phyloP scores from a whole-genome alignment of 2,888 invertebrate genomes.

The Philonicus albiceps region DNA sequence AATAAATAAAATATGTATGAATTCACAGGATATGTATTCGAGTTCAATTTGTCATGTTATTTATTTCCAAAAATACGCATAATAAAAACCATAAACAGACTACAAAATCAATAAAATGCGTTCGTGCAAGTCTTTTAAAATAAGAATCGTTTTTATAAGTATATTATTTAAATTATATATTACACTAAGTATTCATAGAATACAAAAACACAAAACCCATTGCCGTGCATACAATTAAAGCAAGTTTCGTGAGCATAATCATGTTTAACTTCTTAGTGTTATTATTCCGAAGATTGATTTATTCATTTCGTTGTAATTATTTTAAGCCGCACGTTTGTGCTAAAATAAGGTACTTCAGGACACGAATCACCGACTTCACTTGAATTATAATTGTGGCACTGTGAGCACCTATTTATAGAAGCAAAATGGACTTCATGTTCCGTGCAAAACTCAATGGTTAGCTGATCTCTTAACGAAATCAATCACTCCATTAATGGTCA shows the following conservation, averaged over 20 bases:
- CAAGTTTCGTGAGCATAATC: background rate
- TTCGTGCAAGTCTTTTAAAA: background rate
- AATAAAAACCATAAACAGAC: background rate
- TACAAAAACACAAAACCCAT: background rate
- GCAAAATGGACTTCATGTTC: conserved; percentile 1
- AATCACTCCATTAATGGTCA: background rate
- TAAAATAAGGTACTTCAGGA: background rate
- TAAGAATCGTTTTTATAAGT: background rate
- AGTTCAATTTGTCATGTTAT: background rate
- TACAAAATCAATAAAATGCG: background rate
- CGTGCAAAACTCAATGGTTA: background rate
- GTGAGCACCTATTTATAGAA: conserved; percentile 7
- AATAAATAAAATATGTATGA: background rate
- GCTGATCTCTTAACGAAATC: background rate
- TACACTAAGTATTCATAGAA: background rate
- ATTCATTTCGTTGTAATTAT: background rate
- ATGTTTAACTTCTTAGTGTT: background rate
- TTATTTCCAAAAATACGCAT: background rate
- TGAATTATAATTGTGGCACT: background rate
- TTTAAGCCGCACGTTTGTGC: background rate
- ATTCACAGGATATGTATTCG: background rate
- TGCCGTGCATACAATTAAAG: background rate
- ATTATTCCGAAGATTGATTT: background rate
- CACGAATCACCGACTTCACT: conserved; percentile 6
- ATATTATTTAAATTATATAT: background rate